These are phyloP conservation scores for Galbula dea DNA, from an alignment of 2,113 vertebrate species.

Conservation along the genomic window DNA sequence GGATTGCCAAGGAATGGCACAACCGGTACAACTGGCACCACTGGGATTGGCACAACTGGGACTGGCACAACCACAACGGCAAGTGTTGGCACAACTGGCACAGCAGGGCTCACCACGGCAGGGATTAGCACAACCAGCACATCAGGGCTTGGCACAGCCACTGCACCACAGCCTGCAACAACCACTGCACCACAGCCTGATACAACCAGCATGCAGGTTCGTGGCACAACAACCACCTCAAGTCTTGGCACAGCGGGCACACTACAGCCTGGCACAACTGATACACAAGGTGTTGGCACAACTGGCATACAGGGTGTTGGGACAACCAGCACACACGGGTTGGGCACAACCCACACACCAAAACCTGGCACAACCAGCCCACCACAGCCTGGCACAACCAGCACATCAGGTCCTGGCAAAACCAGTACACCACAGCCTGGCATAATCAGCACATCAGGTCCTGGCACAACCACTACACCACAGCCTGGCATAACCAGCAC, in stretches of 20 bases:
- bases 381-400: neutral
- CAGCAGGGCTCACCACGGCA: too few relatives aligned
- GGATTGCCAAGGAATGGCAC: neutral
- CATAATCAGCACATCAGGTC: neutral
- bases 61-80: too few relatives aligned
- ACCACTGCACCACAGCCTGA: neutral
- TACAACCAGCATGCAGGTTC: neutral
- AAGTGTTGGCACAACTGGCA: too few relatives aligned
- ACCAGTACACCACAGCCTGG: neutral
- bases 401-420: neutral
- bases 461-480: neutral
- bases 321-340: neutral
- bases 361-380: neutral
- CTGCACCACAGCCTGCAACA: too few relatives aligned
- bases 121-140: too few relatives aligned
- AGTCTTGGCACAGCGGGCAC: neutral
- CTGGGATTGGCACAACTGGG: too few relatives aligned
- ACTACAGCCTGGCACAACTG: neutral
- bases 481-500: neutral
- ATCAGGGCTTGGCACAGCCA: too few relatives aligned
- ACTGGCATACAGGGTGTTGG: too few relatives aligned
- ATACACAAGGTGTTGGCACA: too few relatives aligned
- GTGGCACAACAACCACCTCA: neutral
- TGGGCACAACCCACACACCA: neutral
- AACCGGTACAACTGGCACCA: too few relatives aligned